phyloP scores from a whole-genome alignment of 2,113 vertebrate genomes.

The Puffinus mauretanicus region DNA sequence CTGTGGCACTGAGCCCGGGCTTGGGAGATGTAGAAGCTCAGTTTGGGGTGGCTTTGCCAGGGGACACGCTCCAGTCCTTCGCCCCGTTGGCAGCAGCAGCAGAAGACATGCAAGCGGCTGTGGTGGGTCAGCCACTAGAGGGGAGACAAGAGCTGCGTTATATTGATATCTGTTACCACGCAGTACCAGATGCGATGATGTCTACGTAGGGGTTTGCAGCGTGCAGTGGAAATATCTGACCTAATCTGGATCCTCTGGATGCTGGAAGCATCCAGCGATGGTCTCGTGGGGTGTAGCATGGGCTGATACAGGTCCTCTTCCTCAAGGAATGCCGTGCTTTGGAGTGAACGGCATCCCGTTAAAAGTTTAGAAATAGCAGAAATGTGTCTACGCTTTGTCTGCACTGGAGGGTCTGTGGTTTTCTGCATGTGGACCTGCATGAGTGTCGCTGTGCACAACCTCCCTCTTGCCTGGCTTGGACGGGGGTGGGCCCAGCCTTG shows the following conservation, averaged over 20 bases:
- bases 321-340: rapidly evolving
- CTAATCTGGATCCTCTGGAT: rapidly evolving
- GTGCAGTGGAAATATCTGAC: rapidly evolving
- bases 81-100: not conserved
- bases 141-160: constrained; percentile 35
- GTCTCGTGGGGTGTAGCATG: rapidly evolving
- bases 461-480: not conserved
- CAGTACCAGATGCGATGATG: rapidly evolving
- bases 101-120: not conserved
- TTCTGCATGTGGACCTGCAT: not conserved
- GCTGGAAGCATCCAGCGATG: not conserved
- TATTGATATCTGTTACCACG: rapidly evolving
- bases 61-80: not conserved
- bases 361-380: not conserved
- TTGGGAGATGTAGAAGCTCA: rapidly evolving
- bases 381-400: rapidly evolving
- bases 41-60: not conserved
- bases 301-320: rapidly evolving
- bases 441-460: rapidly evolving
- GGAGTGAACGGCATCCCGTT: rapidly evolving
- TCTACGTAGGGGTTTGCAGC: rapidly evolving
- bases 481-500: not conserved
- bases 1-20: not conserved
- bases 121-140: constrained; percentile 30
- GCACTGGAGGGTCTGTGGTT: not conserved